phyloP scores from a whole-genome alignment of 1,140 invertebrate species.

The Heliconius melpomene region DNA sequence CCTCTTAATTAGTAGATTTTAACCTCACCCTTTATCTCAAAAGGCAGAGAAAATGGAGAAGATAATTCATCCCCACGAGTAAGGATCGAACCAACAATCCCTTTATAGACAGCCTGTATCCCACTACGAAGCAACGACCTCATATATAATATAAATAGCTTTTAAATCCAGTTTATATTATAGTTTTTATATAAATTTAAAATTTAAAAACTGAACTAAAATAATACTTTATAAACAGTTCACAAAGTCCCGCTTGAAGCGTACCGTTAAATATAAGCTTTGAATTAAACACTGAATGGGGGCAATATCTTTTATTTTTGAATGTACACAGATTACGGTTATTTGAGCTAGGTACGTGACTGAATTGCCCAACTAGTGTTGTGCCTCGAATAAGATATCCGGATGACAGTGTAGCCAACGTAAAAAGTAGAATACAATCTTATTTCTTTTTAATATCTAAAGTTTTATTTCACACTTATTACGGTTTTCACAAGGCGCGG shows the following conservation, averaged over 20 bases:
- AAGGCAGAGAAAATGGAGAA: too few relatives aligned
- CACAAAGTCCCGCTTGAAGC: background rate
- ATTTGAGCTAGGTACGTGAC: conserved; percentile 14
- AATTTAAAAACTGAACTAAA: background rate
- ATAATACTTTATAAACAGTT: background rate
- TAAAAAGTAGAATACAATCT: background rate
- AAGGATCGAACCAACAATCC: too few relatives aligned
- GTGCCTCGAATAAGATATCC: background rate
- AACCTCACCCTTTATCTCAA: too few relatives aligned
- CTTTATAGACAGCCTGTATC: too few relatives aligned
- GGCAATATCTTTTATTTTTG: conserved; percentile 13
- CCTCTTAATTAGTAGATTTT: too few relatives aligned
- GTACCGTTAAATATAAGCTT: conserved; percentile 4
- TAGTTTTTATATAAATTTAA: too few relatives aligned
- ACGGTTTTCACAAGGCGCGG: too few relatives aligned
- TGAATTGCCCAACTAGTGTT: background rate
- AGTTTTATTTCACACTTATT: too few relatives aligned
- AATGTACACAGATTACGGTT: conserved; percentile 11
- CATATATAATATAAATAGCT: too few relatives aligned
- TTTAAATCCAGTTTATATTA: too few relatives aligned
- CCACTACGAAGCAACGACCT: too few relatives aligned
- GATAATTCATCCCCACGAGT: too few relatives aligned
- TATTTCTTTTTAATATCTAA: background rate
- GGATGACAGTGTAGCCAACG: background rate
- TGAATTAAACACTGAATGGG: conserved; percentile 1